These are phyloP conservation scores for Ochropleura plecta DNA, from an alignment of 2,888 invertebrate genomes.

Conservation along the genomic window DNA sequence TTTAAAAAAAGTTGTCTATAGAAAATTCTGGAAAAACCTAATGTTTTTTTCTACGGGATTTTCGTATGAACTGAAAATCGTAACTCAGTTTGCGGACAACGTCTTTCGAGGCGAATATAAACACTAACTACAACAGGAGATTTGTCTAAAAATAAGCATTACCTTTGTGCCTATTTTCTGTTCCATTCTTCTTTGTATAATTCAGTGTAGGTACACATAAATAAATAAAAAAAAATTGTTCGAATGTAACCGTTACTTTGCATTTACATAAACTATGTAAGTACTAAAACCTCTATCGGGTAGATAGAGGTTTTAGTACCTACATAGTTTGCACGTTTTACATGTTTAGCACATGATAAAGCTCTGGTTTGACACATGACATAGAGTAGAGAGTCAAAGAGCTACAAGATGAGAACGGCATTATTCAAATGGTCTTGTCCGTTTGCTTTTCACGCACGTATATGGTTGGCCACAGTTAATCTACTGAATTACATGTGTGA, in stretches of 20 bases:
- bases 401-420: not conserved
- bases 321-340: no score
- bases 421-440: constrained; percentile 8
- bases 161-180: no score
- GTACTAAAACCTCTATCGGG: not conserved
- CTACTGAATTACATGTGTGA: not conserved
- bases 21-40: not conserved
- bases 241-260: not conserved
- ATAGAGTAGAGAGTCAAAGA: constrained; percentile 18
- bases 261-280: not conserved
- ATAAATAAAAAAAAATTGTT: no score
- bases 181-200: no score
- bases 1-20: not conserved
- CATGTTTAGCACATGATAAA: not conserved
- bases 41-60: not conserved
- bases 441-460: not conserved
- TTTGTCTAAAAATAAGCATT: no score
- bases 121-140: no score
- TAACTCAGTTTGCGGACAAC: not conserved
- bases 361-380: not conserved
- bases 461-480: not conserved
- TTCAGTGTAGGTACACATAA: no score
- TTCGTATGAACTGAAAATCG: not conserved
- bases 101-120: not conserved
- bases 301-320: no score